phyloP scores from a whole-genome alignment of 2,113 vertebrate species.

The Pangasianodon gigas region DNA sequence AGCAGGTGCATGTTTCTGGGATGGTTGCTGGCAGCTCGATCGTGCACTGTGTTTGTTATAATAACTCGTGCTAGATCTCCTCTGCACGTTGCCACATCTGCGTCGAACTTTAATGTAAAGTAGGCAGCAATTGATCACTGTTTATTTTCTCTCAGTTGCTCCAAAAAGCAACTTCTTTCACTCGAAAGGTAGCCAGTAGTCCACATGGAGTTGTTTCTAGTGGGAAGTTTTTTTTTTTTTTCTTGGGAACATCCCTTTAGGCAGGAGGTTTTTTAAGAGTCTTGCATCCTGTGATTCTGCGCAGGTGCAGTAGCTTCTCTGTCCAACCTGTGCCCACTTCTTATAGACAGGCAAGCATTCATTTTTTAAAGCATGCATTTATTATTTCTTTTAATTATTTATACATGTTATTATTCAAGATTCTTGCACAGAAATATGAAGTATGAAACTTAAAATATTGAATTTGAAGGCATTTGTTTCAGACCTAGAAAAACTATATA shows the following conservation, averaged over 20 bases:
- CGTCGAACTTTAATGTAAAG: background rate
- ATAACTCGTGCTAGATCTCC: background rate
- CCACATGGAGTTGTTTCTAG: background rate
- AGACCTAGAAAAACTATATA: background rate
- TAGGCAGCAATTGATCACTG: background rate
- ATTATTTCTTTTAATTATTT: background rate
- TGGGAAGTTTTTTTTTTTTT: constrained; percentile 8
- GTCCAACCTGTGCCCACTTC: background rate
- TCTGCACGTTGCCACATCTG: background rate
- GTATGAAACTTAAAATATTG: background rate
- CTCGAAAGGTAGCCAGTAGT: background rate
- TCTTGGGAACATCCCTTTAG: background rate
- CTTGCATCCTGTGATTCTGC: background rate
- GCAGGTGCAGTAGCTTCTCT: constrained; percentile 22
- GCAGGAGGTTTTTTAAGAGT: background rate
- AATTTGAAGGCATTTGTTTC: background rate
- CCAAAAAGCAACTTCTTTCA: background rate
- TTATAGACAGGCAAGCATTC: background rate
- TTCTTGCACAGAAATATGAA: background rate
- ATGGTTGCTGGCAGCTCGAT: background rate
- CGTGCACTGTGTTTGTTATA: background rate
- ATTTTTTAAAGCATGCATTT: background rate
- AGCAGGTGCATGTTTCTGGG: background rate
- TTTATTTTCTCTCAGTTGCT: background rate
- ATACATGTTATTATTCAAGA: background rate